Conservation (phyloP, 1,140 invertebrate genomes). For the Liolophura sinensis region DNA sequence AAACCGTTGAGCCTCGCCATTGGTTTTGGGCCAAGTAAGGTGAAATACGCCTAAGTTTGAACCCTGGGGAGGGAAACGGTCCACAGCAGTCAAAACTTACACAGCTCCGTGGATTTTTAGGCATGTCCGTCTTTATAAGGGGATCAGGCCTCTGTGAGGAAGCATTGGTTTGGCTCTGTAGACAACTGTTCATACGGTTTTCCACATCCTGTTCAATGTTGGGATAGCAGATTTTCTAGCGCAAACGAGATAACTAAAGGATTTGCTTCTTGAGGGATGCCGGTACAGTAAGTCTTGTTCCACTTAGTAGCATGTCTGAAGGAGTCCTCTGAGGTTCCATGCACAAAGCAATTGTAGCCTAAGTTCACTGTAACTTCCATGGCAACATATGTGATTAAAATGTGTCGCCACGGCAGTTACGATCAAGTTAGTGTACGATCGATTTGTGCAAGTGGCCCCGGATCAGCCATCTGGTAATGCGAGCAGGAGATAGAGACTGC, state of each 20-base stretch:
- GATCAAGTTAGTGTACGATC: too few relatives aligned
- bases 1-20: constrained; percentile 21
- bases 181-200: constrained; percentile 26
- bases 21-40: constrained; percentile 22
- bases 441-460: too few relatives aligned
- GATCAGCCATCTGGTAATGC: too few relatives aligned
- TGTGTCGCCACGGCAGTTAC: too few relatives aligned
- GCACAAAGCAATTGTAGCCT: too few relatives aligned
- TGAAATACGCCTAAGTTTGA: constrained; percentile 25
- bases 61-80: constrained; percentile 30
- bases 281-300: too few relatives aligned
- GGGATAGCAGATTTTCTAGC: constrained; percentile 49
- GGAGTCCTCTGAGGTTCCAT: too few relatives aligned
- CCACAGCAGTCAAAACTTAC: constrained; percentile 31
- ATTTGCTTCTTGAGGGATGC: constrained; percentile 18
- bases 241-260: constrained; percentile 31
- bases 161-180: constrained; percentile 30
- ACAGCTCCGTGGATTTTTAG: constrained; percentile 26
- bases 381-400: too few relatives aligned
- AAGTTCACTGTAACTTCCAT: too few relatives aligned
- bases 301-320: too few relatives aligned
- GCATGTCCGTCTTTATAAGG: constrained; percentile 20
- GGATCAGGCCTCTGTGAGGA: constrained; percentile 29
- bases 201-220: constrained; percentile 40
- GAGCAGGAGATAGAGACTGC: too few relatives aligned